phyloP scores from a whole-genome alignment of 2,888 invertebrate genomes.

The Callinectes sapidus region DNA sequence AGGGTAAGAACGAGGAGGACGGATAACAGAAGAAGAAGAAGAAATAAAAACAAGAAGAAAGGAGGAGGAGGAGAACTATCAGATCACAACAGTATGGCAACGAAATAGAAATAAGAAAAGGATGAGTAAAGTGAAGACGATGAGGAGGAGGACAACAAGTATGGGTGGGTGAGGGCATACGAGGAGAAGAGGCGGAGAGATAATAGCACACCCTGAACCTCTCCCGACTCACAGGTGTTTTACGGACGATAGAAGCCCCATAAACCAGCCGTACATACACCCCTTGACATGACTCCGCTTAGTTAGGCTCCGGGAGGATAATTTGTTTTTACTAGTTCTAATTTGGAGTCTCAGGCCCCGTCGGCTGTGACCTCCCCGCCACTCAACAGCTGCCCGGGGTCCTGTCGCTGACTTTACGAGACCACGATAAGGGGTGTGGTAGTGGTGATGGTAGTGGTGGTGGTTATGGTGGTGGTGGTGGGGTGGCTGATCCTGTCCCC shows the following conservation, averaged over 20 bases:
- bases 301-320: background rate
- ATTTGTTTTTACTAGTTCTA: constrained; percentile 12
- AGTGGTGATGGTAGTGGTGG: background rate
- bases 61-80: too few species aligned
- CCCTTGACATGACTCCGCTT: background rate
- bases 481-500: background rate
- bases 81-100: background rate
- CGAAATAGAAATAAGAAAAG: background rate
- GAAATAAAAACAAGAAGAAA: too few species aligned
- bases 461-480: background rate
- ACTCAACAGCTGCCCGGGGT: background rate
- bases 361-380: background rate
- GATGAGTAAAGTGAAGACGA: background rate
- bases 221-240: constrained; percentile 26
- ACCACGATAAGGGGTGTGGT: background rate
- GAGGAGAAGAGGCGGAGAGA: background rate
- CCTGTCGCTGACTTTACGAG: background rate
- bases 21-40: too few species aligned
- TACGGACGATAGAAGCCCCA: constrained; percentile 8
- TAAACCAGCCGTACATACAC: constrained; percentile 36
- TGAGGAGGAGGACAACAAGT: background rate
- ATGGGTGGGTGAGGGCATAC: background rate
- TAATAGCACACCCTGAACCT: background rate
- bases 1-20: too few species aligned
- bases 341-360: background rate